These are phyloP conservation scores for Heteropelma amictum DNA, from an alignment of 2,888 invertebrate species.

Conservation along the genomic window DNA sequence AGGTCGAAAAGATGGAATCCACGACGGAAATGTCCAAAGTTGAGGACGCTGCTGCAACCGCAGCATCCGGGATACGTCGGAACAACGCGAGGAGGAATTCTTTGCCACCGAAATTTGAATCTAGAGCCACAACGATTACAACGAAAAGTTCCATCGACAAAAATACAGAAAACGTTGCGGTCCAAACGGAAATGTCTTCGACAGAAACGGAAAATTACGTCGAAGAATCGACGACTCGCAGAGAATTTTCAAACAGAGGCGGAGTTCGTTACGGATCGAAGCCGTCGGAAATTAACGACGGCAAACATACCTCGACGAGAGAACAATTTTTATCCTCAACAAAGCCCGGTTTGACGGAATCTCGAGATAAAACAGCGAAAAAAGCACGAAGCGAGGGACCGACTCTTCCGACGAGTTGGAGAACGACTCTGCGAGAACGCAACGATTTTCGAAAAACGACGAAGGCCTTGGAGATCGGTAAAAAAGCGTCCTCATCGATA, in stretches of 20 bases:
- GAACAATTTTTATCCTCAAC: background rate
- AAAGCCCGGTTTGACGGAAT: background rate
- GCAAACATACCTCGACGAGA: background rate
- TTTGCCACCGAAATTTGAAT: background rate
- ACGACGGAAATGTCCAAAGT: background rate
- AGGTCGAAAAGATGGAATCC: background rate
- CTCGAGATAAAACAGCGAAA: background rate
- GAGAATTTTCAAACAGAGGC: constrained; percentile 15
- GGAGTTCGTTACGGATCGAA: constrained; percentile 34
- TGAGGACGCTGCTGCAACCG: background rate
- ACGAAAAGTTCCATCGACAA: background rate
- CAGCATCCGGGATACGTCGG: background rate
- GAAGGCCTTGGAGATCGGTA: background rate
- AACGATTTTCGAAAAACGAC: background rate
- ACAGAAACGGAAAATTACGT: background rate
- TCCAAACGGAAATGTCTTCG: constrained; percentile 8
- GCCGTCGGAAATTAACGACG: background rate
- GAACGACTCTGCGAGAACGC: background rate
- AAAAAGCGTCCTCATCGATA: background rate
- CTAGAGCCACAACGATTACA: background rate
- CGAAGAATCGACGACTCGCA: constrained; percentile 1
- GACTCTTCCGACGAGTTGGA: background rate
- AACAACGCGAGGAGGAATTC: background rate
- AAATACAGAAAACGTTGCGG: background rate
- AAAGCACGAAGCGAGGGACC: background rate